Conservation (phyloP, 2,888 invertebrate genomes). For the Nymphalis polychloros region DNA sequence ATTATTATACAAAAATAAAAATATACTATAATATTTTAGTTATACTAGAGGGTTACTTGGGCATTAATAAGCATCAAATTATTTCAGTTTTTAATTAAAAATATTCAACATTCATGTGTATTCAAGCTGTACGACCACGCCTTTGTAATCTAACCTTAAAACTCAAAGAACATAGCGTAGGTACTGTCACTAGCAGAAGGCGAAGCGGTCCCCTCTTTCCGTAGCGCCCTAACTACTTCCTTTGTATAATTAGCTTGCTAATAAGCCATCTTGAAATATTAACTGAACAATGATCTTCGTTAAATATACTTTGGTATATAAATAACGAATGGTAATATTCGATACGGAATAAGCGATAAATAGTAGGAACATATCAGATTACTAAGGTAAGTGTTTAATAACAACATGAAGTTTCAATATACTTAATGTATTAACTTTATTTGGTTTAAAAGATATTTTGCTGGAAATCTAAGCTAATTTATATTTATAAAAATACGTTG, state of each 20-base stretch:
- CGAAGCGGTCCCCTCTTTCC: conserved; percentile 39
- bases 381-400: no score
- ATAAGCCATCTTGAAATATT: conserved; percentile 72
- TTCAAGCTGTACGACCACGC: conserved; percentile 12
- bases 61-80: neutral
- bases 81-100: neutral
- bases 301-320: conserved; percentile 66
- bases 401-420: no score
- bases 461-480: no score
- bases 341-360: no score
- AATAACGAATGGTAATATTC: conserved; percentile 48
- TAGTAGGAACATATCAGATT: no score
- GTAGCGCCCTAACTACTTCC: conserved; percentile 59
- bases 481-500: no score
- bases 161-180: conserved; percentile 33
- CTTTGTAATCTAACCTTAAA: conserved; percentile 30
- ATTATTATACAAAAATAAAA: no score
- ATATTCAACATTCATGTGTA: neutral
- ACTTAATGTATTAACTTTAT: no score
- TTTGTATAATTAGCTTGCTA: conserved; percentile 76
- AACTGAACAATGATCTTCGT: conserved; percentile 52
- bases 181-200: conserved; percentile 40
- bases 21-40: no score
- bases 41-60: no score
- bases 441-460: no score